These are phyloP conservation scores for Theonella swinhoei DNA, from an alignment of 37 sponge, comb jelly and placozoan species.

Conservation along the genomic window DNA sequence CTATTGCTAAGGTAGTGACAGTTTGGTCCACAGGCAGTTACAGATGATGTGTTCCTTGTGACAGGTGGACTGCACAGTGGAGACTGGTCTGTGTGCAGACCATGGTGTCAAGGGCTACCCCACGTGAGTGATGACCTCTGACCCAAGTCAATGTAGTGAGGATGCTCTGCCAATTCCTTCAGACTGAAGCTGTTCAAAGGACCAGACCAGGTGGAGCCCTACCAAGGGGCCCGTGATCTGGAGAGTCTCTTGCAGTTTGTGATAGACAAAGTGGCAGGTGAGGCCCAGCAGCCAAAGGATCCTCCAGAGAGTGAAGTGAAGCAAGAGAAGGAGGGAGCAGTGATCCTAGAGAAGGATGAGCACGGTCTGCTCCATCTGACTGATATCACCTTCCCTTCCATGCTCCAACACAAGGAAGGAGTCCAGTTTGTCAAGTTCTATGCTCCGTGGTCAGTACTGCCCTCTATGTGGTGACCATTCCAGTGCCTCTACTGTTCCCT, in stretches of 20 bases:
- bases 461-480: not conserved
- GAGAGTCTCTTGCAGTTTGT: conserved; percentile 49
- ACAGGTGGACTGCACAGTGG: conserved; percentile 61
- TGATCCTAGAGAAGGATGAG: conserved; percentile 15
- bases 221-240: conserved; percentile 37
- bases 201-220: not conserved
- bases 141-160: too few relatives aligned
- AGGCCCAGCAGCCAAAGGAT: not conserved
- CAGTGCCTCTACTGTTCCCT: not conserved
- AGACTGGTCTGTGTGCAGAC: conserved; percentile 41
- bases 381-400: conserved; percentile 17
- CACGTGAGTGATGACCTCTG: conserved; percentile 30
- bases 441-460: conserved; percentile 54
- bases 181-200: conserved; percentile 55
- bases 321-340: conserved; percentile 6
- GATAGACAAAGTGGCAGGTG: not conserved
- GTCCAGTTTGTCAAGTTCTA: conserved; percentile 61
- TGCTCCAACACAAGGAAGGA: not conserved
- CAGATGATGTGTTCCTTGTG: not conserved
- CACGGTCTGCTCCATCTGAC: conserved; percentile 22
- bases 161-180: not conserved
- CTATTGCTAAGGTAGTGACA: conserved; percentile 46
- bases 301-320: not conserved
- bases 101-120: conserved; percentile 55
- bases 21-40: too few relatives aligned